phyloP scores from a whole-genome alignment of 2,113 vertebrate genomes.

The Microcebus lehilahytsara region DNA sequence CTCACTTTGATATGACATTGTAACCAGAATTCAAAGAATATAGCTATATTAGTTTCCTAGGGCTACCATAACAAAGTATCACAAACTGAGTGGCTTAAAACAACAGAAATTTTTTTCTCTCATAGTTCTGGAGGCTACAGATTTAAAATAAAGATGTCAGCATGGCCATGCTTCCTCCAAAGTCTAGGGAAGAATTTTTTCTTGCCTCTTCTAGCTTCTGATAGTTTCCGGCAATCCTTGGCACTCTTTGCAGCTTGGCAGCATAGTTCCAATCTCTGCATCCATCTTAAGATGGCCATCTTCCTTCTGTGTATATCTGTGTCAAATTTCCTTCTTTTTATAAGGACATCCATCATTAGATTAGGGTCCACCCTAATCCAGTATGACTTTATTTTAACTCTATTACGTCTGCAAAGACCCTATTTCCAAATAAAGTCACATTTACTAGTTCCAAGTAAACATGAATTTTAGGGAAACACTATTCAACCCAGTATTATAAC shows the following conservation, averaged over 20 bases:
- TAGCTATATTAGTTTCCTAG: not conserved
- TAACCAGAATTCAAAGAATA: slow-evolving; percentile 24
- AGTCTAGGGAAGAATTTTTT: not conserved
- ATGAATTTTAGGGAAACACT: not conserved
- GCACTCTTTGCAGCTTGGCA: not conserved
- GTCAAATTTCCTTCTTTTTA: not conserved
- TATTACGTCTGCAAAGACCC: not conserved
- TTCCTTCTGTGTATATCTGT: not conserved
- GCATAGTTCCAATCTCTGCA: not conserved
- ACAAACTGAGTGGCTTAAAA: not conserved
- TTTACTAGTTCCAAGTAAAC: not conserved
- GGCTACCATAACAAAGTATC: not conserved
- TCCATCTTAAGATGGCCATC: not conserved
- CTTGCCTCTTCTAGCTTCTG: not conserved
- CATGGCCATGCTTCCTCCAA: not conserved
- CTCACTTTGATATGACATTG: not conserved
- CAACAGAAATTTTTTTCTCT: not conserved
- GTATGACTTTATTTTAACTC: not conserved
- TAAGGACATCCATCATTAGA: not conserved
- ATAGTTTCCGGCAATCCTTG: not conserved
- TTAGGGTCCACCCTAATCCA: not conserved
- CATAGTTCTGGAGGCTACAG: not conserved
- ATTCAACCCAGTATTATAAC: not conserved
- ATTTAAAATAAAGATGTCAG: not conserved
- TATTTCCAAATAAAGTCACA: not conserved